phyloP scores from a whole-genome alignment of 2,797 vertebrate genomes.

The Alauda arvensis region DNA sequence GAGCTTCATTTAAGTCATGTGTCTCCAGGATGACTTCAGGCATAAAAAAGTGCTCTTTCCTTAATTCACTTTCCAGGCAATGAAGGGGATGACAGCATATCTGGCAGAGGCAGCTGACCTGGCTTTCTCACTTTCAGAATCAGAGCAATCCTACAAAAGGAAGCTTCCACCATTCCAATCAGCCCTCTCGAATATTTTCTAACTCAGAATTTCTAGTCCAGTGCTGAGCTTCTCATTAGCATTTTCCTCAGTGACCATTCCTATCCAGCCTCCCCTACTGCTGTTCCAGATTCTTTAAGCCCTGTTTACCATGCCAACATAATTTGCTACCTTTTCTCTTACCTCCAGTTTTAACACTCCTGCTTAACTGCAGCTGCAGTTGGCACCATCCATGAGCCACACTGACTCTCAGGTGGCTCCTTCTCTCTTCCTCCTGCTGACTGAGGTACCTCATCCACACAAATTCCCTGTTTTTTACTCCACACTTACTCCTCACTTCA shows the following conservation, averaged over 20 bases:
- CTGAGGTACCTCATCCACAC: rapidly evolving
- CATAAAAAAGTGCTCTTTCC: neutral
- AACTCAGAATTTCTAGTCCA: neutral
- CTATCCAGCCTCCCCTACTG: neutral
- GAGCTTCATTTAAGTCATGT: neutral
- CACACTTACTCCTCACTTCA: neutral
- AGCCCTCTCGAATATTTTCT: neutral
- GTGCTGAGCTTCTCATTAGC: neutral
- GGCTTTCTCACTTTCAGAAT: neutral
- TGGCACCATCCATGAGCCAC: neutral
- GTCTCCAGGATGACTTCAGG: neutral
- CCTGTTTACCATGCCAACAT: neutral
- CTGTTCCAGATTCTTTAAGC: neutral
- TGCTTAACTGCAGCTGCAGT: neutral
- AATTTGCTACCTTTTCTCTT: neutral
- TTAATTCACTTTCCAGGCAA: neutral
- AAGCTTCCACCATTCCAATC: neutral
- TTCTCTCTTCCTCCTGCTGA: neutral
- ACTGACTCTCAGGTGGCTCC: neutral
- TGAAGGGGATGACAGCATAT: neutral
- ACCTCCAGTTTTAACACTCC: neutral
- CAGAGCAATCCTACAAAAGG: neutral
- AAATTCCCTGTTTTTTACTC: neutral
- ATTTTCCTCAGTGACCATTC: neutral
- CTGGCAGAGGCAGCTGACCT: neutral